phyloP scores from a whole-genome alignment of 2,113 vertebrate species.

The Chaenocephalus aceratus region DNA sequence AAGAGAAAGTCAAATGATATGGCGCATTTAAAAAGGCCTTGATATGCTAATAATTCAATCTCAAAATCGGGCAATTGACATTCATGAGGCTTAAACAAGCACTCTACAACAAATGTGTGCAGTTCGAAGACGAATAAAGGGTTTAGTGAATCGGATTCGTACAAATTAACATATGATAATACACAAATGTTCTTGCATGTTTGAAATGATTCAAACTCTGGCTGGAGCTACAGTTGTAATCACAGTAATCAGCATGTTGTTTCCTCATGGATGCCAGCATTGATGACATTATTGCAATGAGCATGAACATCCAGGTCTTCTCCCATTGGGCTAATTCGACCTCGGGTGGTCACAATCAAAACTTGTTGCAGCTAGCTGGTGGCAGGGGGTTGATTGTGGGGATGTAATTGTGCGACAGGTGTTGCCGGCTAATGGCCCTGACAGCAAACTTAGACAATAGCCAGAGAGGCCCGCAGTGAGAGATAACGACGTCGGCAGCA shows the following conservation, averaged over 20 bases:
- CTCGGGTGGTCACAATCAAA: constrained; percentile 45
- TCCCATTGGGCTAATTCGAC: constrained; percentile 45
- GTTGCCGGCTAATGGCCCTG: constrained; percentile 53
- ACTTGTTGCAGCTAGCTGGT: constrained; percentile 2
- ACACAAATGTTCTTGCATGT: background rate
- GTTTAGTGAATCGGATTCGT: background rate
- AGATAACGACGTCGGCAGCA: constrained; percentile 65
- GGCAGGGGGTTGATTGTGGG: constrained; percentile 8
- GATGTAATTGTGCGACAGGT: constrained; percentile 51
- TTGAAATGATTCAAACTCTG: constrained; percentile 5
- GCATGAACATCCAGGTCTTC: constrained; percentile 6
- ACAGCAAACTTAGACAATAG: constrained; percentile 72
- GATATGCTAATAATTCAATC: background rate
- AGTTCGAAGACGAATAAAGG: background rate
- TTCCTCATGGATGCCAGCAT: constrained; percentile 45
- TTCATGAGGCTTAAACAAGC: background rate
- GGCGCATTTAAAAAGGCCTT: background rate
- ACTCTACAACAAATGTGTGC: too few relatives aligned
- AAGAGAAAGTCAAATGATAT: background rate
- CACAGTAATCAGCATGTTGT: constrained; percentile 31
- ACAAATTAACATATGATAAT: background rate
- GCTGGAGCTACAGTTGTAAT: constrained; percentile 13
- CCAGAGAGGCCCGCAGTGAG: constrained; percentile 57
- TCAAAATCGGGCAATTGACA: background rate
- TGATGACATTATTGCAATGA: constrained; percentile 39